These are phyloP conservation scores for Camptogramma bilineatum DNA, from an alignment of 2,888 invertebrate species.

Conservation along the genomic window DNA sequence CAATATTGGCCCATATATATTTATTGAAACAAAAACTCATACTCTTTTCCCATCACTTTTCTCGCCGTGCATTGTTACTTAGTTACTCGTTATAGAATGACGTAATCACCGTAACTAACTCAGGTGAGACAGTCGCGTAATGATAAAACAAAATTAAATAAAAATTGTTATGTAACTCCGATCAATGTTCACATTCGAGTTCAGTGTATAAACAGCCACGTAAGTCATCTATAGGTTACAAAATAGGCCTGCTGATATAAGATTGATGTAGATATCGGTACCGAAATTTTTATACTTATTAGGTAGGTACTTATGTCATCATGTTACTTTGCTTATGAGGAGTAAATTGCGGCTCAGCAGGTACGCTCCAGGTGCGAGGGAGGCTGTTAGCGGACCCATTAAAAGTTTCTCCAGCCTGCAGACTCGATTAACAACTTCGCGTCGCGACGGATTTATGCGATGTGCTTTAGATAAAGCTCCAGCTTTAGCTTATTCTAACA, in stretches of 20 bases:
- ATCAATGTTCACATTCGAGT: too few relatives aligned
- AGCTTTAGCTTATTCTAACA: slow-evolving; percentile 18
- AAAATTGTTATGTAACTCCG: neutral
- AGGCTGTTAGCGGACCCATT: slow-evolving; percentile 52
- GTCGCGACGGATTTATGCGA: slow-evolving; percentile 52
- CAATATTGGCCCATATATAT: neutral
- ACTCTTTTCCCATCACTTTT: neutral
- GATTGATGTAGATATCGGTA: too few relatives aligned
- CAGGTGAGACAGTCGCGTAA: too few relatives aligned
- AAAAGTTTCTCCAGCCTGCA: slow-evolving; percentile 57
- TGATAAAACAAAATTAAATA: too few relatives aligned
- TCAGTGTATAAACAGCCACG: too few relatives aligned
- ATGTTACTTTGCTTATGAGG: slow-evolving; percentile 20
- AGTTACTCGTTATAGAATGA: neutral
- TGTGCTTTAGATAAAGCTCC: slow-evolving; percentile 39
- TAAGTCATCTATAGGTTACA: too few relatives aligned
- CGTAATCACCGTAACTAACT: too few relatives aligned
- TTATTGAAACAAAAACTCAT: neutral
- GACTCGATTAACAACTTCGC: slow-evolving; percentile 57
- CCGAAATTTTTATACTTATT: too few relatives aligned
- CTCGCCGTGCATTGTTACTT: neutral
- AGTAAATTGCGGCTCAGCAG: slow-evolving; percentile 29
- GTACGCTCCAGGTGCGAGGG: slow-evolving; percentile 30
- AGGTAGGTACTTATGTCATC: slow-evolving; percentile 3
- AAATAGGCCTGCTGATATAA: too few relatives aligned